These are phyloP conservation scores for Sepiola atlantica DNA, from an alignment of 2,888 invertebrate species.

Conservation along the genomic window DNA sequence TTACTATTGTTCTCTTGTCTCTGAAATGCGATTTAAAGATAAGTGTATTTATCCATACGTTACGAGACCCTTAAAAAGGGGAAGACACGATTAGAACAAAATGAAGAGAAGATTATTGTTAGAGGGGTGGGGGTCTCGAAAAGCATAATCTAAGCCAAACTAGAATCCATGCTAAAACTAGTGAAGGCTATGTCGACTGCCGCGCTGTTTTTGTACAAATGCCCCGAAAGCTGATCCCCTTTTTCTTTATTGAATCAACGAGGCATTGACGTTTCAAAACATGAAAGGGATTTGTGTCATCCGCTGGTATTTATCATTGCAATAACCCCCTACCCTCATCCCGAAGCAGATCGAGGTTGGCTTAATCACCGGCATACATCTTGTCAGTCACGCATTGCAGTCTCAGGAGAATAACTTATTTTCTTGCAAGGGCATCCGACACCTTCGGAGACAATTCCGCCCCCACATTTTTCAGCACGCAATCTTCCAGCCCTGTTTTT, in stretches of 20 bases:
- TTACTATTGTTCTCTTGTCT: neutral
- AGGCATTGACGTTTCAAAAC: neutral
- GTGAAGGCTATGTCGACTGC: no score
- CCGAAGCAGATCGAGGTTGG: neutral
- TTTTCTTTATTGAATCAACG: neutral
- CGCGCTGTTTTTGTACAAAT: no score
- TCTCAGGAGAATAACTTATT: neutral
- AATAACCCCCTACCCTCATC: neutral
- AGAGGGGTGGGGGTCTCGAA: neutral
- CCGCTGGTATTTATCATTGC: neutral
- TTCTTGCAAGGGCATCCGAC: neutral
- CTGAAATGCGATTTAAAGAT: neutral
- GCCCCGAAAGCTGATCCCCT: no score
- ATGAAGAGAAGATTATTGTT: neutral
- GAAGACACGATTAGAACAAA: neutral
- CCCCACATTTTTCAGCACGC: neutral
- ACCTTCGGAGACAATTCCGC: neutral
- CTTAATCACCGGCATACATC: neutral
- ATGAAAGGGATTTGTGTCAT: conserved; percentile 32
- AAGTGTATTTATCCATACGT: neutral
- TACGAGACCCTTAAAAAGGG: neutral
- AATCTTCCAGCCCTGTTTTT: neutral
- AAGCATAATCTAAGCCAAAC: neutral
- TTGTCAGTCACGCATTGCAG: neutral
- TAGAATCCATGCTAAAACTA: neutral